Conservation (phyloP, 2,888 invertebrate genomes). For the Lasioglossum lativentre region DNA sequence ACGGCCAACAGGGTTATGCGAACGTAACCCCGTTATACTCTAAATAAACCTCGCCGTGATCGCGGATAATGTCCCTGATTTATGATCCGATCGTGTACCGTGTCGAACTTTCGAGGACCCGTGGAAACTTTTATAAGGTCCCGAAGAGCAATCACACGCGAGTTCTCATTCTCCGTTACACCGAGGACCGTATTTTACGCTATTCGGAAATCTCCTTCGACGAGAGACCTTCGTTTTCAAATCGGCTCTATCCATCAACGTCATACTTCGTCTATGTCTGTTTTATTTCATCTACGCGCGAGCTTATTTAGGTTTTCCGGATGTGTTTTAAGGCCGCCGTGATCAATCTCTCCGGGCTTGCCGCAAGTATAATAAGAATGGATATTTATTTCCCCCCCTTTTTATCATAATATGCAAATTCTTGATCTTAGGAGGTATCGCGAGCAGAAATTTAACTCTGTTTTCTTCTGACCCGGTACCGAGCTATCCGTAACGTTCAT, state of each 20-base stretch:
- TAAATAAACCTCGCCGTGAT: conserved; percentile 59
- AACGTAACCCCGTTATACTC: conserved; percentile 45
- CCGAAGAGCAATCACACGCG: conserved; percentile 70
- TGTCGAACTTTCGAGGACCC: conserved; percentile 79
- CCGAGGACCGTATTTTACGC: conserved; percentile 52
- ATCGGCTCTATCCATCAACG: conserved; percentile 67
- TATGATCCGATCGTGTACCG: conserved; percentile 79
- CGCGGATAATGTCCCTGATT: conserved; percentile 77
- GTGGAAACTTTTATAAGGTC: conserved; percentile 79
- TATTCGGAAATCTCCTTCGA: conserved; percentile 61
- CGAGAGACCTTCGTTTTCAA: conserved; percentile 36
- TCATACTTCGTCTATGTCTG: conserved; percentile 51
- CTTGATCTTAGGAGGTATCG: conserved; percentile 10
- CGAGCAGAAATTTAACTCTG: conserved; percentile 3
- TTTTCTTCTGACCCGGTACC: neutral
- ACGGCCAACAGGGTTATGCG: conserved; percentile 43
- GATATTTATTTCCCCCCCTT: conserved; percentile 25
- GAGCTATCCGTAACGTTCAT: conserved; percentile 4
- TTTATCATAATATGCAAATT: conserved; percentile 26
- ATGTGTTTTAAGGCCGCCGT: conserved; percentile 37
- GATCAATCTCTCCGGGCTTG: conserved; percentile 39
- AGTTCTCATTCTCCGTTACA: conserved; percentile 22
- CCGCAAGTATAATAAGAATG: conserved; percentile 45
- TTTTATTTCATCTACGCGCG: conserved; percentile 54
- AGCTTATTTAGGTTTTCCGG: conserved; percentile 44